A percentile compares a stretch with the other conserved stretches of the same genome.
Evolutionary conservation across 1,140 invertebrate species (phyloP).

Genomic region (Hyphantria cunea): DNA sequence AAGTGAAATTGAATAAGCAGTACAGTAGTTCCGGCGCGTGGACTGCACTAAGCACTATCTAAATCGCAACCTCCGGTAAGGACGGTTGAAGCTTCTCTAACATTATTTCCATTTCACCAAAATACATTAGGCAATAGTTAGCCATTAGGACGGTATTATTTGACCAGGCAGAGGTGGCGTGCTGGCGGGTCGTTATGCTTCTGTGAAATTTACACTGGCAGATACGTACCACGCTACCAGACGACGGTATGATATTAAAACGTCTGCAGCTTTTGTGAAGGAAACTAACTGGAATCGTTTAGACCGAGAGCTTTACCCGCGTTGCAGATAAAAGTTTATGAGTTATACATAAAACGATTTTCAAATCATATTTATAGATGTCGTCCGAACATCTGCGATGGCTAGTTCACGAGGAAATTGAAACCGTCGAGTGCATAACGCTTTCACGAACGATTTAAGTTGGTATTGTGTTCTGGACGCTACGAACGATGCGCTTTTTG

Average conservation of each 20-base stretch:
- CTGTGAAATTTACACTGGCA: constrained; percentile 70
- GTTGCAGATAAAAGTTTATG: constrained; percentile 78
- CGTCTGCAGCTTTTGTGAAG: constrained; percentile 69
- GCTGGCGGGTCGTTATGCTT: constrained; percentile 59
- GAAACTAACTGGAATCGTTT: constrained; percentile 70
- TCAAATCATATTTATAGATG: constrained; percentile 79
- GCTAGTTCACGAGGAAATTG: constrained; percentile 77
- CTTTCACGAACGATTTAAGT: constrained; percentile 78
- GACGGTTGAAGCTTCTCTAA: constrained; percentile 53
- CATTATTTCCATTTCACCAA: constrained; percentile 70
- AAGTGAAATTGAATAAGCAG: constrained; percentile 65
- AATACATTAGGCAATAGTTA: constrained; percentile 78
- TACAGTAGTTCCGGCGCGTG: constrained; percentile 48
- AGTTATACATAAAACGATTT: constrained; percentile 79
- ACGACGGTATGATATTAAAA: constrained; percentile 71
- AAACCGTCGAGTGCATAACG: constrained; percentile 76
- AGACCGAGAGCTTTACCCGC: constrained; percentile 52
- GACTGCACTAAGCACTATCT: constrained; percentile 56
- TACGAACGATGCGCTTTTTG: constrained; percentile 69
- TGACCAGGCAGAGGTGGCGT: constrained; percentile 73
- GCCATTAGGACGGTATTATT: constrained; percentile 72
- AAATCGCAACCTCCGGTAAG: constrained; percentile 63
- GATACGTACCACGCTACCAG: constrained; percentile 53
- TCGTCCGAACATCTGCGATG: constrained; percentile 73
- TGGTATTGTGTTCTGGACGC: constrained; percentile 70